Conservation (phyloP, 2,113 vertebrate species). For the Numida meleagris region DNA sequence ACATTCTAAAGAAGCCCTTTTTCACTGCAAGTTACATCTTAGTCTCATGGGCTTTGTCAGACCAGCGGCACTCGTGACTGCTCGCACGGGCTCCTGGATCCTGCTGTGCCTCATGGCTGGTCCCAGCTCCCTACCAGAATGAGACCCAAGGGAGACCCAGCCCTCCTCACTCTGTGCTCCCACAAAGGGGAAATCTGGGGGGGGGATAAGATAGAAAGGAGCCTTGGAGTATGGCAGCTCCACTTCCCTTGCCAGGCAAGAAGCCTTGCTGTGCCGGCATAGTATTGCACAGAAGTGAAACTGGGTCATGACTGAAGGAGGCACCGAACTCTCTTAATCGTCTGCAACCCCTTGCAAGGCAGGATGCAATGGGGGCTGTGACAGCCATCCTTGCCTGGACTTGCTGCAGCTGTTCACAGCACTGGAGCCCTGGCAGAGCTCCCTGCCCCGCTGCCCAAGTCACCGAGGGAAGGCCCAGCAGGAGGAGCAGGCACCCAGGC, state of each 20-base stretch:
- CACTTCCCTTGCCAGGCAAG: neutral
- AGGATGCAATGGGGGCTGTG: neutral
- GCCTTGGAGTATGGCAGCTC: neutral
- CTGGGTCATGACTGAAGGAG: neutral
- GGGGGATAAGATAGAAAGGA: neutral
- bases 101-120: neutral
- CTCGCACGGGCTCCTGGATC: neutral
- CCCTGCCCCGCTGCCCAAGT: neutral
- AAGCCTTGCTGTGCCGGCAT: neutral
- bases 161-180: neutral
- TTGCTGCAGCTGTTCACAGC: neutral
- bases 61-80: fast-evolving
- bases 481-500: neutral
- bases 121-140: fast-evolving
- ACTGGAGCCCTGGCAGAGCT: neutral
- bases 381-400: neutral
- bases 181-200: neutral
- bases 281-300: neutral
- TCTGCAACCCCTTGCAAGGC: neutral
- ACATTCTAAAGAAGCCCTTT: neutral
- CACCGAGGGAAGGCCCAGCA: neutral
- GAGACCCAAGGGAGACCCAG: neutral
- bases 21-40: neutral
- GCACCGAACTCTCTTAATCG: neutral
- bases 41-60: neutral